These are phyloP conservation scores for Aphelinus certus DNA, from an alignment of 1,140 invertebrate species.

Conservation along the genomic window DNA sequence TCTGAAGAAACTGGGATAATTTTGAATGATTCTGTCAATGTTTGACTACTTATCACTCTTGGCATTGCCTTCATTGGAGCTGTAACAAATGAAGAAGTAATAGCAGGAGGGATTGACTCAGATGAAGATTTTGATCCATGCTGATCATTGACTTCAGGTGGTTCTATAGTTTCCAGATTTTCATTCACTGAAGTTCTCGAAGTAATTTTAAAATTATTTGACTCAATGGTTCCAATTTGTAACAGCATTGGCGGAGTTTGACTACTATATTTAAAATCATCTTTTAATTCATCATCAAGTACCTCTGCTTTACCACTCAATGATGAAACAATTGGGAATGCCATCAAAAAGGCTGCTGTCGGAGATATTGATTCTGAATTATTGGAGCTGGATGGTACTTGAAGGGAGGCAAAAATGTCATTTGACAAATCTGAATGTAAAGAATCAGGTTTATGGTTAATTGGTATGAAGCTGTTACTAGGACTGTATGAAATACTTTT, in stretches of 20 bases:
- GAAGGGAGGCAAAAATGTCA: conserved; percentile 76
- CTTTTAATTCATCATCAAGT: conserved; percentile 68
- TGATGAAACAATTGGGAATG: conserved; percentile 77
- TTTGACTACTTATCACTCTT: conserved; percentile 57
- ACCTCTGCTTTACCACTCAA: conserved; percentile 69
- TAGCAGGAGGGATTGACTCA: conserved; percentile 15
- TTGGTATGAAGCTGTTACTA: conserved; percentile 65
- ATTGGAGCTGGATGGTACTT: conserved; percentile 70
- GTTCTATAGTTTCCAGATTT: conserved; percentile 23
- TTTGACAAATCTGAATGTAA: conserved; percentile 76
- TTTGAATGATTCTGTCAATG: conserved; percentile 58
- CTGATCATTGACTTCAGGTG: conserved; percentile 21
- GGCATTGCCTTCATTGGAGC: conserved; percentile 51
- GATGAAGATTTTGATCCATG: conserved; percentile 14
- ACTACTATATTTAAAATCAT: conserved; percentile 65
- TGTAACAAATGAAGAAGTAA: conserved; percentile 11
- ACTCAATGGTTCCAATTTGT: conserved; percentile 71
- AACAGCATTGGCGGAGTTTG: conserved; percentile 71
- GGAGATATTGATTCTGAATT: conserved; percentile 78
- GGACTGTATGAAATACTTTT: conserved; percentile 64
- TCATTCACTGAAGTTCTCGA: conserved; percentile 36
- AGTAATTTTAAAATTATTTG: conserved; percentile 65
- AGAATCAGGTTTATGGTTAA: conserved; percentile 67
- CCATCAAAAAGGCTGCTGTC: conserved; percentile 79
- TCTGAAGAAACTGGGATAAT: conserved; percentile 48